These are phyloP conservation scores for Mustelus asterias DNA, from an alignment of 2,113 vertebrate genomes.

Conservation along the genomic window DNA sequence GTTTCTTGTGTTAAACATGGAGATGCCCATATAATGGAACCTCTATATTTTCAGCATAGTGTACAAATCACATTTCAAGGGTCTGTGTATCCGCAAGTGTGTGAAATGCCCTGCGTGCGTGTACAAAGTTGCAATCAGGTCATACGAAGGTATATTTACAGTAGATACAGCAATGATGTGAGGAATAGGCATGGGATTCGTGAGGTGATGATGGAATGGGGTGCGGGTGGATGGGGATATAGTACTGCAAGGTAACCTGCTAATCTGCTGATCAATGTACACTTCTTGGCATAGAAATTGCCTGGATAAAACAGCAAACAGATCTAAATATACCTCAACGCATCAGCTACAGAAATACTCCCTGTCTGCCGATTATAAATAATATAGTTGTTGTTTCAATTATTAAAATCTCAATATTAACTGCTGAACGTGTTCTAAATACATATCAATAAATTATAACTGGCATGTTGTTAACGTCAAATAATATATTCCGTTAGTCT, in stretches of 20 bases:
- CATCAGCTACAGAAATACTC: neutral
- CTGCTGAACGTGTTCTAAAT: neutral
- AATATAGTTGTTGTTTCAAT: constrained; percentile 5
- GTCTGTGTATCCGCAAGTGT: neutral
- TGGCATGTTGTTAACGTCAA: neutral
- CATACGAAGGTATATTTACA: neutral
- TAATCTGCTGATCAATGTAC: neutral
- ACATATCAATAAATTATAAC: constrained; percentile 23
- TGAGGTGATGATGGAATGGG: neutral
- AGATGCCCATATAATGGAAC: neutral
- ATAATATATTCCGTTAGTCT: neutral
- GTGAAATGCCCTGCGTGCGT: neutral
- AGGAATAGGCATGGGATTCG: neutral
- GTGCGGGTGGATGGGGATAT: too few relatives aligned
- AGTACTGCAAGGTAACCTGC: neutral
- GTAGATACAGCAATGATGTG: too few relatives aligned
- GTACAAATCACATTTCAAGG: neutral
- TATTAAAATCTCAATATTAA: neutral
- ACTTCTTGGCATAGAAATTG: neutral
- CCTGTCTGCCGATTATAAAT: neutral
- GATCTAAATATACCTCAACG: neutral
- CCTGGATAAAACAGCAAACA: neutral
- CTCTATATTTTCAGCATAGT: neutral
- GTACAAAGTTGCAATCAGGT: neutral
- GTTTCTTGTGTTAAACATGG: neutral